A percentile compares a stretch with the other conserved stretches of the same genome.
phyloP scores from a whole-genome alignment of 2,888 invertebrate species.

The Drymonia ruficornis region DNA sequence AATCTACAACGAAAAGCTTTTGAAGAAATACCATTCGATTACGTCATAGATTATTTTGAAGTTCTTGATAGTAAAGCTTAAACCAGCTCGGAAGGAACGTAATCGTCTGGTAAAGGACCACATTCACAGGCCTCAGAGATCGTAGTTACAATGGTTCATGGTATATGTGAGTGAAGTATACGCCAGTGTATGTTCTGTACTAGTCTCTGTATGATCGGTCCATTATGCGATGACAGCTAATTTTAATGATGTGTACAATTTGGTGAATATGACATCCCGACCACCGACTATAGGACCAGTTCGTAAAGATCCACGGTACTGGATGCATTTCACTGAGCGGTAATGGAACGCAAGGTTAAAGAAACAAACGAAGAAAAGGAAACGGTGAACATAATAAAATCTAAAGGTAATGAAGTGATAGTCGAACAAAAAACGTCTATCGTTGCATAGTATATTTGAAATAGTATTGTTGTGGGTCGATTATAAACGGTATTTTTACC shows the following conservation, averaged over 20 bases:
- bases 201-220: conserved; percentile 75
- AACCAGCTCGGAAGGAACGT: conserved; percentile 31
- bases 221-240: conserved; percentile 75
- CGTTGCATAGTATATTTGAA: conserved; percentile 81
- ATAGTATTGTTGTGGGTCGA: conserved; percentile 80
- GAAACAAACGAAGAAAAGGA: conserved; percentile 66
- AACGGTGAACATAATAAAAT: conserved; percentile 74
- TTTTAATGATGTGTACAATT: conserved; percentile 61
- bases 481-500: conserved; percentile 86
- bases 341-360: conserved; percentile 66
- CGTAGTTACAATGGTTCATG: conserved; percentile 70
- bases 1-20: conserved; percentile 67
- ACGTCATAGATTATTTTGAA: conserved; percentile 39
- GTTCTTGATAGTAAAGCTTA: conserved; percentile 6
- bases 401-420: conserved; percentile 80
- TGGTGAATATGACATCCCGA: conserved; percentile 46
- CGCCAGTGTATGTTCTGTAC: conserved; percentile 78
- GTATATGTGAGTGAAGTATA: conserved; percentile 82
- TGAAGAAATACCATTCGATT: conserved; percentile 64
- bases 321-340: conserved; percentile 72
- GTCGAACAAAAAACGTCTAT: conserved; percentile 77
- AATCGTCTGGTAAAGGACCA: conserved; percentile 71
- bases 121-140: conserved; percentile 74
- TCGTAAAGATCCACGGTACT: conserved; percentile 46
- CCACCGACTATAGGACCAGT: conserved; percentile 48